phyloP scores from a whole-genome alignment of 2,888 invertebrate species.

The Mesopsocus fuscifrons region DNA sequence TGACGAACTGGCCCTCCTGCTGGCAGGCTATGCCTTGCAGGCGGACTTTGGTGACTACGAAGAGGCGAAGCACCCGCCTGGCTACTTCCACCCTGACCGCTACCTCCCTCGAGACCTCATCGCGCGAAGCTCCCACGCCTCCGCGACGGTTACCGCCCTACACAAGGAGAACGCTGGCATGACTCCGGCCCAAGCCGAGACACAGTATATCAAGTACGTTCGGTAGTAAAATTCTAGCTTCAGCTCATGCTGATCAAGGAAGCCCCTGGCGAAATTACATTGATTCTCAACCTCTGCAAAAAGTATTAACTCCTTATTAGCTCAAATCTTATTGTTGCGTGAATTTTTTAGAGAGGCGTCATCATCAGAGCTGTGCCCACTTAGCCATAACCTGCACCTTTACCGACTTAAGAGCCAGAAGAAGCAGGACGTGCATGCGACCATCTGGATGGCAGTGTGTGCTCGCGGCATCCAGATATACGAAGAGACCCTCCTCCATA shows the following conservation, averaged over 20 bases:
- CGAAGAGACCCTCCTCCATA: conserved; percentile 31
- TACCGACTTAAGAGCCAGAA: conserved; percentile 54
- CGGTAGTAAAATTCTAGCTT: conserved; percentile 64
- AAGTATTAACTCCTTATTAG: too few relatives aligned
- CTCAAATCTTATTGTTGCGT: too few relatives aligned
- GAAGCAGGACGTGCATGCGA: conserved; percentile 45
- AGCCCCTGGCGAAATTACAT: too few relatives aligned
- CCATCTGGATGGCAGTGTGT: conserved; percentile 75
- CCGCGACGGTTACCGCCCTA: conserved; percentile 45
- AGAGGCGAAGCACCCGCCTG: conserved; percentile 25
- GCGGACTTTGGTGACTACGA: conserved; percentile 75
- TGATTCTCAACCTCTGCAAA: too few relatives aligned
- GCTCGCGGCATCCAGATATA: conserved; percentile 82
- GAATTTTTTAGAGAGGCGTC: conserved; percentile 19
- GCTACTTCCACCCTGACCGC: conserved; percentile 64
- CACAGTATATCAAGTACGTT: conserved; percentile 49
- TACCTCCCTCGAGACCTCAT: conserved; percentile 54
- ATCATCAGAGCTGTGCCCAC: conserved; percentile 26
- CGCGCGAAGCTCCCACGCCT: conserved; percentile 28
- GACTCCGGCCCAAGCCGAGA: conserved; percentile 61
- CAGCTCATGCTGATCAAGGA: too few relatives aligned
- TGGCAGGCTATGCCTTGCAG: conserved; percentile 81
- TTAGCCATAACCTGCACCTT: conserved; percentile 62
- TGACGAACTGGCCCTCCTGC: conserved; percentile 50
- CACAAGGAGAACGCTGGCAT: conserved; percentile 68